Evolutionary conservation across 2,888 invertebrate species (phyloP).

Genomic region (Bellardia pandia): DNA sequence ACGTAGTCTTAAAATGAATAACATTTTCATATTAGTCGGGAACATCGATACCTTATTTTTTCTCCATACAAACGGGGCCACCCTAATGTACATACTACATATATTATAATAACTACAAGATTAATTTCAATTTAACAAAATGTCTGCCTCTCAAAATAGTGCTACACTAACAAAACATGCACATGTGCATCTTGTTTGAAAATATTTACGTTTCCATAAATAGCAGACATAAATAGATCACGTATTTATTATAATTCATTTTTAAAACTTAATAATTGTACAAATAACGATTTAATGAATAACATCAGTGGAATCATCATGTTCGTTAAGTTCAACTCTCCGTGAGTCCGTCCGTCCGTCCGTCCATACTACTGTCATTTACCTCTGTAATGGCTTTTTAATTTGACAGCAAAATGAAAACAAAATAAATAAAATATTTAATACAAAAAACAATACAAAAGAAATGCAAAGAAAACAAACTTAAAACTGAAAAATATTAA

Average conservation of each 20-base stretch:
- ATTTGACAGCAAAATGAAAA: constrained; percentile 71
- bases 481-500: constrained; percentile 22
- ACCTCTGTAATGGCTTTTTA: constrained; percentile 67
- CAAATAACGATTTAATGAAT: constrained; percentile 41
- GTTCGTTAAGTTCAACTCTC: constrained; percentile 7
- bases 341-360: constrained; percentile 1
- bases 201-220: constrained; percentile 23
- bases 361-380: constrained; percentile 60
- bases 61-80: too few species aligned
- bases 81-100: too few species aligned
- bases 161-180: constrained; percentile 15
- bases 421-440: constrained; percentile 50
- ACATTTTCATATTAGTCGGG: too few species aligned
- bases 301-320: constrained; percentile 47
- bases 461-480: constrained; percentile 30
- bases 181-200: constrained; percentile 2
- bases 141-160: neutral
- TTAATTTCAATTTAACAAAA: too few species aligned
- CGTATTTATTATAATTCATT: constrained; percentile 57
- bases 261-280: constrained; percentile 52
- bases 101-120: too few species aligned
- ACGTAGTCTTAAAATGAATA: too few species aligned
- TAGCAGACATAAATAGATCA: constrained; percentile 65
- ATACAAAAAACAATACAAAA: constrained; percentile 2
- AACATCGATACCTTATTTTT: too few species aligned